Base-by-base conservation (phyloP, 2,888 invertebrate genomes). In the Hyposoter dolosus region DNA sequence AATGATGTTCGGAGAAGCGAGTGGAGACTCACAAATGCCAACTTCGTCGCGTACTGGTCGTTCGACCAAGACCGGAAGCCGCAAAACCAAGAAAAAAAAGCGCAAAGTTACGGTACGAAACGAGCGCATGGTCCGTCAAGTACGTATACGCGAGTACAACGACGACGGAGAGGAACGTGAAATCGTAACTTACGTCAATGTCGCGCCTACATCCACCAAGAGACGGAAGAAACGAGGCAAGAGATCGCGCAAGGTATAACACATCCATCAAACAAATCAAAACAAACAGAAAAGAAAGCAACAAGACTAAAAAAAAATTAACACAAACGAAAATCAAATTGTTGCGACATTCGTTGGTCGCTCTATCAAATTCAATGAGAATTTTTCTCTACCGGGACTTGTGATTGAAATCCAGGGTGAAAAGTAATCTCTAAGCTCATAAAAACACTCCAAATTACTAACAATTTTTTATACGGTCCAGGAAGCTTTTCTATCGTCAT, bases 181-280 rank as follows among this genome's bases (percentile, higher is more conserved):
- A 53, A 92, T 90, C 50, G 91, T 94, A 7, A 92, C 92, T 15
- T 93, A 91, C 82, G 93, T 94, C 43, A 93, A 91, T 88, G 90
- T 93, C 23, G 87, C 83, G 65, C 83, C 87, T 23, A 66, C 85
- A 65, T 79, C 85, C 17, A 74, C 83, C 45, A 88, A 89, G 87
- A 89, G 89, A 53, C 94, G 93, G 88, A 91, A 94, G 82, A 93
- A 93, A 69, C 94, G 95, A 85, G 94, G 94, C 86, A 91, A 89
- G 85, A 93, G 89, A 89, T 95, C 95, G 84, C 95, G 95, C 90
- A 96, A 96, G 86, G 95, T 96, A 93, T 90, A 91, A 88, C 12
- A 89, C 86, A 88, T 78, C 23, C 19, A 78, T 43, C 17, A 68
- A 23, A 68, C 56, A 69, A 63, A 68, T 28, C 40, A 3, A 23